Conservation (phyloP, 2,113 vertebrate species). For the Dicentrarchus labrax region DNA sequence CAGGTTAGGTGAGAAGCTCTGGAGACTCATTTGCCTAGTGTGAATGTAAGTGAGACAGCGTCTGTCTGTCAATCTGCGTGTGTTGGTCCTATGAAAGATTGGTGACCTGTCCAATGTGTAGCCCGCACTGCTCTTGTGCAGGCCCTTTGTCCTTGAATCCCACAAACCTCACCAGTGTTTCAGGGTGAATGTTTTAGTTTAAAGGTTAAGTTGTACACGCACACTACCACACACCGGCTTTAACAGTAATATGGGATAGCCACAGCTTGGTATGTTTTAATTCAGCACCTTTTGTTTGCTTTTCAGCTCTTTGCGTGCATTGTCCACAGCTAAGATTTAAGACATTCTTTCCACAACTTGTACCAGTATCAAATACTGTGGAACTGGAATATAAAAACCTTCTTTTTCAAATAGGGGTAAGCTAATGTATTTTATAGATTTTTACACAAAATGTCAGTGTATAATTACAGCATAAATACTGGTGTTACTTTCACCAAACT, state of each 20-base stretch:
- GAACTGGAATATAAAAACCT: conserved; percentile 42
- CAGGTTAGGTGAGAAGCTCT: not conserved
- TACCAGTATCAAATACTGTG: conserved; percentile 55
- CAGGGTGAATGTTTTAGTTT: not conserved
- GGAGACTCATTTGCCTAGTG: not conserved
- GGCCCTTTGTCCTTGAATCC: not conserved
- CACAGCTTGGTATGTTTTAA: conserved; percentile 42
- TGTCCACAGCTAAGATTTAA: conserved; percentile 23
- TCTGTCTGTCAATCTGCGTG: not conserved
- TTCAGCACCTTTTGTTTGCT: conserved; percentile 62
- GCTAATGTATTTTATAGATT: conserved; percentile 40
- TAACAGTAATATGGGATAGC: conserved; percentile 21
- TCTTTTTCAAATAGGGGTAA: conserved; percentile 41
- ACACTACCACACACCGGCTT: not conserved
- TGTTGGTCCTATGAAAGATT: not conserved
- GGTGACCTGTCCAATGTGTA: not conserved
- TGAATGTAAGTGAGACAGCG: not conserved
- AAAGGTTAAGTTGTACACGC: not conserved
- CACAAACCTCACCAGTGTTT: not conserved
- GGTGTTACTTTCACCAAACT: conserved; percentile 38
- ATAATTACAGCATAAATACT: conserved; percentile 45
- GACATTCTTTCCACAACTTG: conserved; percentile 68
- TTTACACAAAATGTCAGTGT: conserved; percentile 33
- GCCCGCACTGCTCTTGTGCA: no score
- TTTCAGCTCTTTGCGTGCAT: conserved; percentile 47